phyloP scores from a whole-genome alignment of 2,888 invertebrate genomes.

The Netelia fuscicornis region DNA sequence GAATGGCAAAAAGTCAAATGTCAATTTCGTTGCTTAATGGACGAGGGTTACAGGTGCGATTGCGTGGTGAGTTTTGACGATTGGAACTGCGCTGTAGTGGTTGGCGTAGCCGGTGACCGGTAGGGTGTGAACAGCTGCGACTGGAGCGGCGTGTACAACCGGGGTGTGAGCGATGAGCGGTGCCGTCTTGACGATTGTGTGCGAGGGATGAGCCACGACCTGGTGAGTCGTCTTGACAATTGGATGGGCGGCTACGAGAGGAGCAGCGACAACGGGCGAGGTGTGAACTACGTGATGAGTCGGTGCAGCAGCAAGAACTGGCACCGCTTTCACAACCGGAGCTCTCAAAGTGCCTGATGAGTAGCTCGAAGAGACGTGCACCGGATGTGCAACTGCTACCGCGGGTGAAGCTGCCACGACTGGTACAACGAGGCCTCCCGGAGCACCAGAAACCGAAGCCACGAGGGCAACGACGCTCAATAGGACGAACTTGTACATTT shows the following conservation, averaged over 20 bases:
- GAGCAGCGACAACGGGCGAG: constrained; percentile 78
- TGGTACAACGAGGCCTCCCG: constrained; percentile 74
- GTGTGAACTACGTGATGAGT: constrained; percentile 81
- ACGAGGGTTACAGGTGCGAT: constrained; percentile 78
- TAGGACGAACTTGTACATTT: constrained; percentile 71
- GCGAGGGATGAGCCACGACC: constrained; percentile 75
- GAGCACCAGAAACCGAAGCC: constrained; percentile 83
- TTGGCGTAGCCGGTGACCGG: constrained; percentile 86
- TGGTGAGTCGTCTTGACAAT: constrained; percentile 69
- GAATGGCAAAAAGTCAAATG: background rate
- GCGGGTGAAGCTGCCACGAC: constrained; percentile 73
- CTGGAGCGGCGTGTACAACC: constrained; percentile 55
- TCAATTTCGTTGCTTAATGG: background rate
- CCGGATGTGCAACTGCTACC: constrained; percentile 85
- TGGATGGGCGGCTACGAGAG: constrained; percentile 72
- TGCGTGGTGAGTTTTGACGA: constrained; percentile 75
- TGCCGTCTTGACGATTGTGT: constrained; percentile 69
- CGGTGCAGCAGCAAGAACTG: constrained; percentile 79
- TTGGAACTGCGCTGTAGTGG: constrained; percentile 86
- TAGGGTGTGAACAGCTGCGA: constrained; percentile 51
- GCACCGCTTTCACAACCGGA: constrained; percentile 77
- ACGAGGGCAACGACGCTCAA: constrained; percentile 68
- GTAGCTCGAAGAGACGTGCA: constrained; percentile 83
- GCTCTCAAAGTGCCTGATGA: constrained; percentile 85
- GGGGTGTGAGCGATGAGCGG: constrained; percentile 53